phyloP scores from a whole-genome alignment of 37 sponge, comb jelly and placozoan species.

The Cladorhizidae sp. region DNA sequence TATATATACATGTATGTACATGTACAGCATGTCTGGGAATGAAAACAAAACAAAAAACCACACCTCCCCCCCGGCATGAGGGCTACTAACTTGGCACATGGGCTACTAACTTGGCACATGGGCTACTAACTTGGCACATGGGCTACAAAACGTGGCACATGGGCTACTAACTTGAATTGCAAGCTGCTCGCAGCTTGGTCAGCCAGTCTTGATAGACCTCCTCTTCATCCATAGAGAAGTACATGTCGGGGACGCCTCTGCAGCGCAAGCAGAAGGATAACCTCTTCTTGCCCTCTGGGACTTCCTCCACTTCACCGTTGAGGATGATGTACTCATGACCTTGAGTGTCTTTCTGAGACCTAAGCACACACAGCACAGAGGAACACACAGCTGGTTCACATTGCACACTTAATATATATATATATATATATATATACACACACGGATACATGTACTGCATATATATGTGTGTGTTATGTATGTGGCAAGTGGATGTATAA shows the following conservation, averaged over 20 bases:
- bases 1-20: too few species aligned
- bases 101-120: too few species aligned
- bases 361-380: not conserved
- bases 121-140: too few species aligned
- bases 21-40: too few species aligned
- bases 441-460: too few species aligned
- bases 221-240: slow-evolving; percentile 63
- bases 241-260: slow-evolving; percentile 51
- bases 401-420: too few species aligned
- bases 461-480: too few species aligned
- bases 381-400: slow-evolving; percentile 6
- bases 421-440: not conserved
- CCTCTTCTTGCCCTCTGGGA: slow-evolving; percentile 50
- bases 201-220: slow-evolving; percentile 56
- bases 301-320: slow-evolving; percentile 25
- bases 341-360: slow-evolving; percentile 41
- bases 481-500: too few species aligned
- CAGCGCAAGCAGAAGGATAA: slow-evolving; percentile 48
- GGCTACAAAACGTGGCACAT: too few species aligned
- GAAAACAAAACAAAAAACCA: too few species aligned
- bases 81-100: too few species aligned
- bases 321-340: slow-evolving; percentile 62
- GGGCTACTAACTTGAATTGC: slow-evolving; percentile 7
- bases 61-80: too few species aligned
- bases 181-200: slow-evolving; percentile 8